Evolutionary conservation across 2,797 vertebrate genomes (phyloP).

Genomic region (Mionectes olivaceus): DNA sequence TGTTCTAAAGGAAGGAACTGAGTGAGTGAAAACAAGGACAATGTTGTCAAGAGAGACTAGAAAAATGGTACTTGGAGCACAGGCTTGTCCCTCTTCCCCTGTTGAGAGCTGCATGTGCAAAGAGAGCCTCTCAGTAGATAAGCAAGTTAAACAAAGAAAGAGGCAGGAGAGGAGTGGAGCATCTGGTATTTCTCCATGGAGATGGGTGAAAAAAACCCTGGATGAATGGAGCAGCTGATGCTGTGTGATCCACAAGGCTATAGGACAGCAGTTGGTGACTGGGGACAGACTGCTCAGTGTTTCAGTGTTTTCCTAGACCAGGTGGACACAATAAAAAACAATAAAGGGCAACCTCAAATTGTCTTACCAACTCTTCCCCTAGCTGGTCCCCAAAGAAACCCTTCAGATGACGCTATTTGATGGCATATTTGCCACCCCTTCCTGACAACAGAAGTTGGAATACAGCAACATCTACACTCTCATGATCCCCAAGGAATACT

Average conservation of each 20-base stretch:
- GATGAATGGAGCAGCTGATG: neutral
- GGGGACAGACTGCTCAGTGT: neutral
- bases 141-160: neutral
- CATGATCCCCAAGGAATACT: neutral
- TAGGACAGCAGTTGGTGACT: neutral
- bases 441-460: neutral
- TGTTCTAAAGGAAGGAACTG: neutral
- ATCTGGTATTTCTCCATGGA: neutral
- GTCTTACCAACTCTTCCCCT: neutral
- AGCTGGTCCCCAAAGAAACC: neutral
- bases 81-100: neutral
- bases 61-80: neutral
- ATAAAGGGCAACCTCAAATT: neutral
- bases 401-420: neutral
- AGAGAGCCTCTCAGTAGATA: neutral
- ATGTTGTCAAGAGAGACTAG: neutral
- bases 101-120: neutral
- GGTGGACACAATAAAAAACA: neutral
- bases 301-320: neutral
- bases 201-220: neutral
- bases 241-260: neutral
- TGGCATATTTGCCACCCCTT: neutral
- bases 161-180: neutral
- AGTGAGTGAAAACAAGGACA: neutral
- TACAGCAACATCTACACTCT: neutral